A percentile compares a stretch with the other conserved stretches of the same genome.
These are phyloP conservation scores for Sebastes iracundus DNA, from an alignment of 2,797 vertebrate genomes.

Conservation along the genomic window DNA sequence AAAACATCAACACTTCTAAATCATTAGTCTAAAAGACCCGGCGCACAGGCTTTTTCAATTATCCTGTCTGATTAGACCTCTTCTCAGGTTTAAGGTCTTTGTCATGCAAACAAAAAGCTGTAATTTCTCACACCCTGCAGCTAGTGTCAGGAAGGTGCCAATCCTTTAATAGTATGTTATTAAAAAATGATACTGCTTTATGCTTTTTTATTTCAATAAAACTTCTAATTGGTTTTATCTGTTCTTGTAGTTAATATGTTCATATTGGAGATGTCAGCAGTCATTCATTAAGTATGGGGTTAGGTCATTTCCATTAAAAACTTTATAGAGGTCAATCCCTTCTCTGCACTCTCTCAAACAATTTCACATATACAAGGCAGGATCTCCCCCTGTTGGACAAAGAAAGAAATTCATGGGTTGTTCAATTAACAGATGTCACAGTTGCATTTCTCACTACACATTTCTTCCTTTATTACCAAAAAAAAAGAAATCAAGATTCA, in stretches of 20 bases:
- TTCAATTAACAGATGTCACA: neutral
- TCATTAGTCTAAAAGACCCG: neutral
- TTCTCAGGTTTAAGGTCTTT: neutral
- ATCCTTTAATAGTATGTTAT: neutral
- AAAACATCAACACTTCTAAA: neutral
- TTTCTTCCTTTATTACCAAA: neutral
- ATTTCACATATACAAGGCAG: neutral
- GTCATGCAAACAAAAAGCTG: neutral
- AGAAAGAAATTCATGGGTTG: neutral
- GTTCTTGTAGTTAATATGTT: neutral
- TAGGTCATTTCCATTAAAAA: neutral
- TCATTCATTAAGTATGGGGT: neutral
- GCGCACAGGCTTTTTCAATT: neutral
- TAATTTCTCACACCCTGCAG: neutral
- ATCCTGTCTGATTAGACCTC: neutral
- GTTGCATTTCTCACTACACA: neutral
- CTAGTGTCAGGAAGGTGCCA: too few species aligned
- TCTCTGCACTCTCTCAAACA: neutral
- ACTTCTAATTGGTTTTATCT: neutral
- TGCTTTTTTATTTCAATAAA: neutral
- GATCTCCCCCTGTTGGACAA: constrained; percentile 47
- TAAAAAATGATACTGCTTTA: neutral
- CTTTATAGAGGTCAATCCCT: neutral
- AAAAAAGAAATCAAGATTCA: neutral
- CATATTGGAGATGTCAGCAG: neutral